Percentiles rank a stretch among this genome's conserved stretches.
Evolutionary conservation across 2,113 vertebrate species (phyloP).

Genomic region (Nerophis ophidion): DNA sequence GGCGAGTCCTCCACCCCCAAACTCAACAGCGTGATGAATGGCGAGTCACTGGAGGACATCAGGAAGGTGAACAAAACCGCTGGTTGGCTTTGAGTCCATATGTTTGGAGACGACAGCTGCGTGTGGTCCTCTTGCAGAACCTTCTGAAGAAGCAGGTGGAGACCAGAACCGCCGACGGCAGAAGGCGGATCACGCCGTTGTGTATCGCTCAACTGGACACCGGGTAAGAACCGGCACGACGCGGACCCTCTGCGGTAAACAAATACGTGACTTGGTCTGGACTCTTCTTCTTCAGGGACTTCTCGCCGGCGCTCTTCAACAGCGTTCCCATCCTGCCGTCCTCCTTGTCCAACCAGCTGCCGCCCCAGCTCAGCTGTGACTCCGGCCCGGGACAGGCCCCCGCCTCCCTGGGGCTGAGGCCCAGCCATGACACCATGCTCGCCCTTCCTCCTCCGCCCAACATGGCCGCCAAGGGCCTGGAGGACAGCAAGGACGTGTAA

Average conservation of each 20-base stretch:
- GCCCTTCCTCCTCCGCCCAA: conserved; percentile 54
- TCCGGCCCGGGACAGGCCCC: conserved; percentile 70
- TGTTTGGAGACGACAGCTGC: not conserved
- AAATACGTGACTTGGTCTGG: not conserved
- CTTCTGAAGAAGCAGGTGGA: conserved; percentile 98
- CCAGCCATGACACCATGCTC: conserved; percentile 75
- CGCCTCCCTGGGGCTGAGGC: conserved; percentile 77
- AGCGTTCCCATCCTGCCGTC: conserved; percentile 89
- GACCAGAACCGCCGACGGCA: conserved; percentile 90
- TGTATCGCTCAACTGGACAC: conserved; percentile 98
- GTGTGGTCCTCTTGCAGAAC: conserved; percentile 72
- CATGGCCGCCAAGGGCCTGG: conserved; percentile 69
- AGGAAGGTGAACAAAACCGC: conserved; percentile 76
- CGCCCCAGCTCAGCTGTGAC: conserved; percentile 85
- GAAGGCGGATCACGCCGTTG: conserved; percentile 92
- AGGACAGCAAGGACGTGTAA: conserved; percentile 86
- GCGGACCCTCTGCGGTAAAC: not conserved
- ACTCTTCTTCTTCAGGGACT: conserved; percentile 75
- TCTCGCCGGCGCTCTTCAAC: conserved; percentile 97
- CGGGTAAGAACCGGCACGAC: conserved; percentile 69
- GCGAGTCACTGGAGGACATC: conserved; percentile 95
- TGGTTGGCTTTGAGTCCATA: too few relatives aligned
- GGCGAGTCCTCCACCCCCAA: conserved; percentile 73
- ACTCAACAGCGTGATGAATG: conserved; percentile 89
- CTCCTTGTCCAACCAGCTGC: conserved; percentile 85